phyloP scores from a whole-genome alignment of 2,888 invertebrate genomes.

The Autographa pulchrina region DNA sequence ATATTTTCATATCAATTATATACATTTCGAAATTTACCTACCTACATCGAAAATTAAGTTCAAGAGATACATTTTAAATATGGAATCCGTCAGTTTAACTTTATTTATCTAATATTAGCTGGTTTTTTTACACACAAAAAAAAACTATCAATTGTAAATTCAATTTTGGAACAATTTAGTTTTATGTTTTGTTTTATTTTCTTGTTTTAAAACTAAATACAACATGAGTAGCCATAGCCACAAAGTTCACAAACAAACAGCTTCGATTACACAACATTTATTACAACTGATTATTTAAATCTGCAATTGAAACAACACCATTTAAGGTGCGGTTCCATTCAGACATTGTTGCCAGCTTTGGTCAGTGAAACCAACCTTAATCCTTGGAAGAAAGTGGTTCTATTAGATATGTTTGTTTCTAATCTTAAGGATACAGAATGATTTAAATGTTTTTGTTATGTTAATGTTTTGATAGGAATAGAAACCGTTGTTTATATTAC shows the following conservation, averaged over 20 bases:
- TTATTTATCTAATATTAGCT: too few relatives aligned
- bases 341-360: conserved; percentile 42
- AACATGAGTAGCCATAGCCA: neutral
- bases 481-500: neutral
- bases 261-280: conserved; percentile 20
- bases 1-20: too few relatives aligned
- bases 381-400: conserved; percentile 51
- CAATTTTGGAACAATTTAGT: too few relatives aligned
- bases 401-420: conserved; percentile 10
- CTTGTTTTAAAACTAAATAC: neutral
- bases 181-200: too few relatives aligned
- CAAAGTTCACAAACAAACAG: neutral
- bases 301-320: conserved; percentile 25
- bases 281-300: conserved; percentile 35
- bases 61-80: too few relatives aligned
- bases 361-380: conserved; percentile 52
- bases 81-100: too few relatives aligned
- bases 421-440: neutral
- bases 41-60: too few relatives aligned
- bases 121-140: too few relatives aligned
- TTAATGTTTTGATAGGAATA: neutral
- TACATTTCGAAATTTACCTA: too few relatives aligned
- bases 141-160: too few relatives aligned
- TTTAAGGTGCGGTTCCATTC: conserved; percentile 40
- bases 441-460: neutral